These are phyloP conservation scores for Dendrolimus houi DNA, from an alignment of 2,888 invertebrate genomes.

Conservation along the genomic window DNA sequence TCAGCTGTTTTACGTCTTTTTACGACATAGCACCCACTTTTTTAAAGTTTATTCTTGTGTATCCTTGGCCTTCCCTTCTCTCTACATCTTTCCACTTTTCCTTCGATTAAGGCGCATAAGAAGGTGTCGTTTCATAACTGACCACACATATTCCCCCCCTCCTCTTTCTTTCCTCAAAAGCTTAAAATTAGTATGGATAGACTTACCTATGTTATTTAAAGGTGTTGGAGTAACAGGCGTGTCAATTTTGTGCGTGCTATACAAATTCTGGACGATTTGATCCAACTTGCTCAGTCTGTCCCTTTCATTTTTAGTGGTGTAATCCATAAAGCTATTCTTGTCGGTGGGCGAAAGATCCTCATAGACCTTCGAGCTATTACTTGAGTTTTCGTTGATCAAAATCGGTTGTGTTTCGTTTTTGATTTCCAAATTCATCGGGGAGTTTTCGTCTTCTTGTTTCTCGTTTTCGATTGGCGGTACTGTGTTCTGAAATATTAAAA, in stretches of 20 bases:
- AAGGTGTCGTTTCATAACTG: too few relatives aligned
- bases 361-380: slow-evolving; percentile 30
- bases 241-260: slow-evolving; percentile 60
- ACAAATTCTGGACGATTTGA: slow-evolving; percentile 65
- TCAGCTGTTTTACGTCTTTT: too few relatives aligned
- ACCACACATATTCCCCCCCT: too few relatives aligned
- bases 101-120: too few relatives aligned
- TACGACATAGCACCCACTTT: too few relatives aligned
- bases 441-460: slow-evolving; percentile 23
- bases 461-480: slow-evolving; percentile 44
- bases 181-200: neutral
- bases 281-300: slow-evolving; percentile 64
- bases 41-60: too few relatives aligned
- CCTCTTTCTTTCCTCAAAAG: too few relatives aligned
- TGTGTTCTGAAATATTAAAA: slow-evolving; percentile 43
- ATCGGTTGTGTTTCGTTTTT: slow-evolving; percentile 31
- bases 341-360: slow-evolving; percentile 32
- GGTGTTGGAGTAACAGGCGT: slow-evolving; percentile 33
- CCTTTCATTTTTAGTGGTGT: slow-evolving; percentile 37
- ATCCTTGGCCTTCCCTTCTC: too few relatives aligned
- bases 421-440: slow-evolving; percentile 40
- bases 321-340: slow-evolving; percentile 21
- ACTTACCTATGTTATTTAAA: slow-evolving; percentile 28
- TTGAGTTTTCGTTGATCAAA: slow-evolving; percentile 32
- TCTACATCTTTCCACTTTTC: too few relatives aligned